phyloP scores from a whole-genome alignment of 2,888 invertebrate genomes.

The Cryptocephalus primarius region DNA sequence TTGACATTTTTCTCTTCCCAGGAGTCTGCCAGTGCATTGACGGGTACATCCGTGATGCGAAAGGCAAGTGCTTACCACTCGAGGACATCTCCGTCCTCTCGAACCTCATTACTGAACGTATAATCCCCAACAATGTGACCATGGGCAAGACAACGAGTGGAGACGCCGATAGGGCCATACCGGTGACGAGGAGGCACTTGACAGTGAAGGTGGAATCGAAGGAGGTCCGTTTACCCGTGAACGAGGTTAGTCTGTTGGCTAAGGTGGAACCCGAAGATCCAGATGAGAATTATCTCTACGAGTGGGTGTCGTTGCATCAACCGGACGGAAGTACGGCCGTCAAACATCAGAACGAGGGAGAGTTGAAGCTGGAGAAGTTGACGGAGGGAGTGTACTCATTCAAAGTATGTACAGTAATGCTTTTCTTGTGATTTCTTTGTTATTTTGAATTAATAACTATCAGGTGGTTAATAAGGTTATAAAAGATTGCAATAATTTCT shows the following conservation, averaged over 20 bases:
- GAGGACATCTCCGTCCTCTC: slow-evolving; percentile 6
- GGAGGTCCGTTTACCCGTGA: slow-evolving; percentile 64
- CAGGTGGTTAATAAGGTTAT: background rate
- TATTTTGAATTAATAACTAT: background rate
- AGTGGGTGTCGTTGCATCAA: slow-evolving; percentile 78
- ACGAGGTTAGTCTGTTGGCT: slow-evolving; percentile 73
- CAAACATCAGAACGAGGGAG: slow-evolving; percentile 73
- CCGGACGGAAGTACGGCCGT: slow-evolving; percentile 65
- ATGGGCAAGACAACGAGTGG: slow-evolving; percentile 11
- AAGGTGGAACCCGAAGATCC: slow-evolving; percentile 56
- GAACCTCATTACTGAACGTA: slow-evolving; percentile 5
- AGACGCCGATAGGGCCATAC: slow-evolving; percentile 30
- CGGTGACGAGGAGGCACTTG: slow-evolving; percentile 51
- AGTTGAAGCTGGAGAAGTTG: slow-evolving; percentile 71
- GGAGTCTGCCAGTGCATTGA: slow-evolving; percentile 64
- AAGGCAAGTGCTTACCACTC: slow-evolving; percentile 21
- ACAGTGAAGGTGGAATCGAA: slow-evolving; percentile 67
- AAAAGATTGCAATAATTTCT: background rate
- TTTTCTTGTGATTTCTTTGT: background rate
- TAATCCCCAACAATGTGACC: slow-evolving; percentile 7
- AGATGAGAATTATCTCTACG: slow-evolving; percentile 70
- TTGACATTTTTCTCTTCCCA: slow-evolving; percentile 4
- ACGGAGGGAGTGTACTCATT: slow-evolving; percentile 83
- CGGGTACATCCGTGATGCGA: slow-evolving; percentile 45
- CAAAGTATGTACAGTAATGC: slow-evolving; percentile 43